Evolutionary conservation across 2,113 vertebrate genomes (phyloP), one percentile per base, ranked within the genome.

Genomic region (Phocoena phocoena): DNA sequence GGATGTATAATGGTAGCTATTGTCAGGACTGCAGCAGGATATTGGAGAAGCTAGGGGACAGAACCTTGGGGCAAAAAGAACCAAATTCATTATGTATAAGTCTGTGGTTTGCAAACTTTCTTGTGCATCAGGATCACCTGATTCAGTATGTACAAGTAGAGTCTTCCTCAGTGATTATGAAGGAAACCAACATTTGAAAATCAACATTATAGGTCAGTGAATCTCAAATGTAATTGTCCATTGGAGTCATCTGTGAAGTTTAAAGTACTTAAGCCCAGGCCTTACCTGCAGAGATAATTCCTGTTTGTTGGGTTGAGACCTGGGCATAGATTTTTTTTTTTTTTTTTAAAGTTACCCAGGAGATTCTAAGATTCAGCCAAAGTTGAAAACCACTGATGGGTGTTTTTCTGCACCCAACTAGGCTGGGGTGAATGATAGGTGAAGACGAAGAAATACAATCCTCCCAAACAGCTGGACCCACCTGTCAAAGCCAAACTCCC

Each of bases 401-500:
- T 79, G 11, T 86, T 79, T 97, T 90, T 91, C 18, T 82, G 62
- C 44, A 60, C 60, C 90, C 15, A 53, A 15, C 2, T 12, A 63
- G 17, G 67, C 67, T 58, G 47, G 23, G 38, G 86, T 91, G 36
- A 96, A 81, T 86, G 80, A 62, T 41, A 84, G 74, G 31, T 92
- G 31, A 17, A 3, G 62, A 92, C 4, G 7, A 87, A 90, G 93
- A 93, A 92, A 80, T n/a, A 67, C 13, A 90, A 50, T 84, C 38
- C 55, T 93, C 58, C 67, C 80, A 73, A 70, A 92, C 41, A 65
- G 44, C 50, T 88, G 70, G 38, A 44, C 65, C 44, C 8, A 81
- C 70, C 93, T 85, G 36, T 94, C 68, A 96, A 92, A 93, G 76
- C 26, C 92, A 92, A 96, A 73, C 18, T 88, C n/a, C 63, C 67